Evolutionary conservation across 2,888 invertebrate species (phyloP).

Genomic region (Meiosimyza decipiens): DNA sequence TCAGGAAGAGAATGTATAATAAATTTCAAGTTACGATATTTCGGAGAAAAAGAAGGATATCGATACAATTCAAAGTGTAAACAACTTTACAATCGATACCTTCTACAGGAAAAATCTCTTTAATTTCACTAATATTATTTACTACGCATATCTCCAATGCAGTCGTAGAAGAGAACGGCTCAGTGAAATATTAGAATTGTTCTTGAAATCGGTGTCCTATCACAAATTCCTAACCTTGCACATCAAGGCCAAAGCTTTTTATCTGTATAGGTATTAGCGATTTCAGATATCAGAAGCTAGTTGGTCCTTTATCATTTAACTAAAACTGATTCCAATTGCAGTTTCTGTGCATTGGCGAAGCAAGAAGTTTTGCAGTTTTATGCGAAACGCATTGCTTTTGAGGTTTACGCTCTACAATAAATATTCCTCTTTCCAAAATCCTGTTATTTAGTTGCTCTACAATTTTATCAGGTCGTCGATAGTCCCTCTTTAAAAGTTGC

Average conservation of each 20-base stretch:
- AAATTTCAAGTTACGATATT: too few species aligned
- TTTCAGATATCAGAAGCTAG: slow-evolving; percentile 1
- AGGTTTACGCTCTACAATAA: neutral
- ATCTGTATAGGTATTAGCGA: slow-evolving; percentile 8
- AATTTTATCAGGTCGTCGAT: too few species aligned
- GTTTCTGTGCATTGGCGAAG: slow-evolving; percentile 11
- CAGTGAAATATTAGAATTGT: too few species aligned
- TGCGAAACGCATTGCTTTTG: neutral
- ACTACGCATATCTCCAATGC: neutral
- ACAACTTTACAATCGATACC: neutral
- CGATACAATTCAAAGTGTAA: too few species aligned
- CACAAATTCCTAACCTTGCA: too few species aligned
- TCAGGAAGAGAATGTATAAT: too few species aligned
- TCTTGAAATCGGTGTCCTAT: too few species aligned
- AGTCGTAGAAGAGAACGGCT: too few species aligned
- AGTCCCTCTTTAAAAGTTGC: too few species aligned
- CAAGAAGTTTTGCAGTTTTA: slow-evolving; percentile 5
- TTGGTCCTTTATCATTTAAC: neutral
- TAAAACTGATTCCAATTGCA: slow-evolving; percentile 5
- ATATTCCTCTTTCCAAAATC: neutral
- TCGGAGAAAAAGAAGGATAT: too few species aligned
- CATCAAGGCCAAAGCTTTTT: neutral
- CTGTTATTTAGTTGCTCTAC: slow-evolving; percentile 1
- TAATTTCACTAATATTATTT: neutral
- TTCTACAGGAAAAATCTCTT: neutral